phyloP scores from a whole-genome alignment of 64 coral and sea anemone genomes.

The Stichodactyla mertensii region DNA sequence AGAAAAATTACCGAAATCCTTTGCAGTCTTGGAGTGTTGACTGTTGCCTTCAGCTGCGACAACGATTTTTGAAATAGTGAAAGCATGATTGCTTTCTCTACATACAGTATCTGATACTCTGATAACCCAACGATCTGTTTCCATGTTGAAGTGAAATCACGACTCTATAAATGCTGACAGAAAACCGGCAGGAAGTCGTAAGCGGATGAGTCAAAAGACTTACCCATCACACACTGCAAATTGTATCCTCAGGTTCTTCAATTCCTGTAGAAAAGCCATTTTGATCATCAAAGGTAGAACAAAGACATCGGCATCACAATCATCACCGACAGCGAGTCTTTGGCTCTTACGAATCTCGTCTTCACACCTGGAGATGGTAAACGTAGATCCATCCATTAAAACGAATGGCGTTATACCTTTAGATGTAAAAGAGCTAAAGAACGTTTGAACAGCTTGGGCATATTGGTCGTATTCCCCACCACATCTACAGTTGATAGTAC shows the following conservation, averaged over 20 bases:
- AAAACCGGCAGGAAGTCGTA: no score
- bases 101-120: no score
- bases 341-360: conserved; percentile 28
- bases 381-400: conserved; percentile 48
- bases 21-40: no score
- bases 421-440: conserved; percentile 42
- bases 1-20: no score
- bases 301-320: neutral
- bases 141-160: no score
- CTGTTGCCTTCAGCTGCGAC: no score
- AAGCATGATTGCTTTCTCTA: no score
- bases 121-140: no score
- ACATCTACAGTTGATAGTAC: conserved; percentile 46
- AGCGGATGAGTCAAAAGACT: neutral
- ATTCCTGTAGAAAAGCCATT: conserved; percentile 44
- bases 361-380: conserved; percentile 14
- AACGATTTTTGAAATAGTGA: no score
- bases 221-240: conserved; percentile 76
- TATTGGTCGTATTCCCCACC: conserved; percentile 70
- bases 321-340: conserved; percentile 11
- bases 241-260: conserved; percentile 33
- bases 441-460: conserved; percentile 17
- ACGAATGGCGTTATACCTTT: conserved; percentile 41
- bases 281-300: conserved; percentile 42
- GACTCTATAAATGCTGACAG: no score